Evolutionary conservation across 2,888 invertebrate species (phyloP).

Genomic region (Chromoteleia sp.): DNA sequence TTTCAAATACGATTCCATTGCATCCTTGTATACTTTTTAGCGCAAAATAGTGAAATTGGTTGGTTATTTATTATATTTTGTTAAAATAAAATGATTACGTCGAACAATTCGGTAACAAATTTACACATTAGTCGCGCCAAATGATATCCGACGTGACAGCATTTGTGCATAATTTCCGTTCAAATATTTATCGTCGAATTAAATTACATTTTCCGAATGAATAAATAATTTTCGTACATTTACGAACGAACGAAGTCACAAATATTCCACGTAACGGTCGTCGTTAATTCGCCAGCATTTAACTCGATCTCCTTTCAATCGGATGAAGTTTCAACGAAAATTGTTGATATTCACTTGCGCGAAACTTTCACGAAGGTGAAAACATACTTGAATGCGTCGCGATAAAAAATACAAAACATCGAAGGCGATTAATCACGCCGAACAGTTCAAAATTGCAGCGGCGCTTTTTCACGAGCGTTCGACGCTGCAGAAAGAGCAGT

Average conservation of each 20-base stretch:
- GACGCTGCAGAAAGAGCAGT: too few relatives aligned
- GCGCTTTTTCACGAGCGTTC: not conserved
- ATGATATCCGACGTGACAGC: conserved; percentile 1
- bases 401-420: too few relatives aligned
- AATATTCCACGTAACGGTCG: not conserved
- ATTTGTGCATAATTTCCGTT: conserved; percentile 19
- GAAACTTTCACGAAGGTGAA: too few relatives aligned
- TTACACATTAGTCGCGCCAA: conserved; percentile 6
- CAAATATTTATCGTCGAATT: conserved; percentile 25
- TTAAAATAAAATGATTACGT: conserved; percentile 8
- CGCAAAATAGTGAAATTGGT: conserved; percentile 1
- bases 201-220: conserved; percentile 22
- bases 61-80: conserved; percentile 7
- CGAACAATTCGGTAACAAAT: not conserved
- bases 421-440: not conserved
- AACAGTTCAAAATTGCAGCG: not conserved
- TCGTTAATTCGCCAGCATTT: conserved; percentile 14
- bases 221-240: conserved; percentile 17
- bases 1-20: too few relatives aligned
- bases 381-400: not conserved
- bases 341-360: conserved; percentile 3
- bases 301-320: conserved; percentile 12
- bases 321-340: conserved; percentile 10
- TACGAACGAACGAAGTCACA: conserved; percentile 4
- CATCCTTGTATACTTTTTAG: not conserved